These are phyloP conservation scores for Rotaria magnacalcarata DNA, from an alignment of 2,888 invertebrate species.

Conservation along the genomic window DNA sequence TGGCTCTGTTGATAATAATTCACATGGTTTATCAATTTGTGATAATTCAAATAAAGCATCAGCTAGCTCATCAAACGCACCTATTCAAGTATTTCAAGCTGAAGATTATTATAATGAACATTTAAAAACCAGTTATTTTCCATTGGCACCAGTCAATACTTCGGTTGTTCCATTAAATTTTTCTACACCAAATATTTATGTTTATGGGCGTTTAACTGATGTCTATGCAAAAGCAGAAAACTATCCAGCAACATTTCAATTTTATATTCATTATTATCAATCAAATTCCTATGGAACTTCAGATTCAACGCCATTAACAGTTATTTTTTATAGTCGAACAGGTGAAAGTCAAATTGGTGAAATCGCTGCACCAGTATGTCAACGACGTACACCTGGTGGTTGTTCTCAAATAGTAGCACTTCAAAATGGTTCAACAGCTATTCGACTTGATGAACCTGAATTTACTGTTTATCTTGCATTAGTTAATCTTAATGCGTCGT, in stretches of 20 bases:
- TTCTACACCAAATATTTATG: constrained; percentile 6
- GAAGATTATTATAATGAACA: constrained; percentile 37
- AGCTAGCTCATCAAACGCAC: background rate
- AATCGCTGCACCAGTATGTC: background rate
- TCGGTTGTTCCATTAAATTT: constrained; percentile 1
- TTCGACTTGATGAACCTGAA: constrained; percentile 27
- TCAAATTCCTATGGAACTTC: background rate
- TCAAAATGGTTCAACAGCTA: constrained; percentile 24
- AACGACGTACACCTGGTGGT: background rate
- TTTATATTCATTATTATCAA: constrained; percentile 21
- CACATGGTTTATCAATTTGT: background rate
- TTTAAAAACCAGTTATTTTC: constrained; percentile 8
- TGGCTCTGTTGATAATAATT: background rate
- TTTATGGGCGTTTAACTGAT: constrained; percentile 22
- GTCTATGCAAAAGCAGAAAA: background rate
- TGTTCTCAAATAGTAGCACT: constrained; percentile 3
- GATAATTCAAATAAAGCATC: background rate
- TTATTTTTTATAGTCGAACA: constrained; percentile 22
- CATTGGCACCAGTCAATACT: background rate
- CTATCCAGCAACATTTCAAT: background rate
- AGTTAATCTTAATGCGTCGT: background rate
- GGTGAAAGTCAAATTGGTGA: constrained; percentile 37
- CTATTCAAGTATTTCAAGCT: background rate
- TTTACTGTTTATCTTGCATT: constrained; percentile 33
- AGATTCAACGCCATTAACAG: background rate